Evolutionary conservation across 2,888 invertebrate genomes (phyloP).

Genomic region (Nymphalis c-album): DNA sequence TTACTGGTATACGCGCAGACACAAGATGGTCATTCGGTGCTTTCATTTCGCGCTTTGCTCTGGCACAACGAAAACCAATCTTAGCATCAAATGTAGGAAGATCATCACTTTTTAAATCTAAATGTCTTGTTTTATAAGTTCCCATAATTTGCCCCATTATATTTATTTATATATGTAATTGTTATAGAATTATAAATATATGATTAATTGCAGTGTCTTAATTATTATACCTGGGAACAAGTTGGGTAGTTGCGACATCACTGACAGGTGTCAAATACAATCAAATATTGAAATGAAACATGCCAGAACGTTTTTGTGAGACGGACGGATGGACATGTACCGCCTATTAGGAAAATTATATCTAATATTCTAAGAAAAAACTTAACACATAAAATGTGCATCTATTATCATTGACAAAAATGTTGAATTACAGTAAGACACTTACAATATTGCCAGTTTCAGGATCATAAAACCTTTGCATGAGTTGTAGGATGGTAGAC

Average conservation of each 20-base stretch:
- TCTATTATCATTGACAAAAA: no score
- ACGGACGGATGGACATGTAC: no score
- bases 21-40: conserved; percentile 87
- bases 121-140: conserved; percentile 45
- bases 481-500: conserved; percentile 88
- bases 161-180: not conserved
- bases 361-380: no score
- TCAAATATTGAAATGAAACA: no score
- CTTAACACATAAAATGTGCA: no score
- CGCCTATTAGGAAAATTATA: no score
- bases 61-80: conserved; percentile 85
- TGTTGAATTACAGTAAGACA: not conserved
- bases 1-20: conserved; percentile 85
- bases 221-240: no score
- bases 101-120: conserved; percentile 57
- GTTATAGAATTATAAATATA: not conserved
- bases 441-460: conserved; percentile 80
- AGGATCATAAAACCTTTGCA: conserved; percentile 91
- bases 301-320: no score
- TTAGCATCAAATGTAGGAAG: conserved; percentile 85
- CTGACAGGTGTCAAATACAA: no score
- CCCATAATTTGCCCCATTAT: conserved; percentile 63
- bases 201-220: not conserved
- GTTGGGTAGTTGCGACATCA: no score
- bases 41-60: conserved; percentile 86